Percentiles rank a stretch among this genome's conserved stretches.
phyloP scores from a whole-genome alignment of 2,888 invertebrate species.

The Dryococelus australis region DNA sequence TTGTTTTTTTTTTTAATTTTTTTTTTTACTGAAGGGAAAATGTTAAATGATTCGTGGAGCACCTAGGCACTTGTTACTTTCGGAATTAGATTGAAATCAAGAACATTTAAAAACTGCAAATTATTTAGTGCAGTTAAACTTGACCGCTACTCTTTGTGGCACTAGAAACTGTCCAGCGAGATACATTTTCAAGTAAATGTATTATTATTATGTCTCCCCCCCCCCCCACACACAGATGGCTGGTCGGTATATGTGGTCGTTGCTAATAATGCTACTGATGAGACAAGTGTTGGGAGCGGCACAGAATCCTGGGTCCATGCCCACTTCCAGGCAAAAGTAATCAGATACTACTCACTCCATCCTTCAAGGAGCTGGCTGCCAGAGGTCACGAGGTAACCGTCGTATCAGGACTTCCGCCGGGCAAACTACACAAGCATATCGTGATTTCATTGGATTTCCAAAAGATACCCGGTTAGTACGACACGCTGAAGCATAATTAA shows the following conservation, averaged over 20 bases:
- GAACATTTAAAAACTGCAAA: too few species aligned
- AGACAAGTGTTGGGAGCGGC: neutral
- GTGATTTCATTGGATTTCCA: neutral
- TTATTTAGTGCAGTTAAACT: too few species aligned
- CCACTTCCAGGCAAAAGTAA: slow-evolving; percentile 61
- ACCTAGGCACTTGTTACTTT: too few species aligned
- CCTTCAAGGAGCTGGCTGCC: slow-evolving; percentile 58
- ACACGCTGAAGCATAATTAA: too few species aligned
- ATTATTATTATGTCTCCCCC: neutral
- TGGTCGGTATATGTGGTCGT: neutral
- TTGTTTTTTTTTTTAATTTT: too few species aligned
- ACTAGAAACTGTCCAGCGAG: too few species aligned
- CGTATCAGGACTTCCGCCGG: slow-evolving; percentile 55
- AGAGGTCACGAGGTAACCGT: slow-evolving; percentile 61
- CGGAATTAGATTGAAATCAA: too few species aligned
- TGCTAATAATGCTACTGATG: slow-evolving; percentile 41
- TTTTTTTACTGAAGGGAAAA: too few species aligned
- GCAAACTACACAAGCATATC: slow-evolving; percentile 57
- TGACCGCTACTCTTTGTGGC: too few species aligned
- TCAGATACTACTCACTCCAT: slow-evolving; percentile 58
- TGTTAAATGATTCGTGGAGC: too few species aligned
- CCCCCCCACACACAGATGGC: too few species aligned
- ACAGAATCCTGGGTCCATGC: slow-evolving; percentile 59
- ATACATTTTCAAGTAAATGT: too few species aligned
- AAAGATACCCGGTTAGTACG: neutral